Evolutionary conservation across 2,113 vertebrate genomes (phyloP).

Genomic region (Cyanistes caeruleus): DNA sequence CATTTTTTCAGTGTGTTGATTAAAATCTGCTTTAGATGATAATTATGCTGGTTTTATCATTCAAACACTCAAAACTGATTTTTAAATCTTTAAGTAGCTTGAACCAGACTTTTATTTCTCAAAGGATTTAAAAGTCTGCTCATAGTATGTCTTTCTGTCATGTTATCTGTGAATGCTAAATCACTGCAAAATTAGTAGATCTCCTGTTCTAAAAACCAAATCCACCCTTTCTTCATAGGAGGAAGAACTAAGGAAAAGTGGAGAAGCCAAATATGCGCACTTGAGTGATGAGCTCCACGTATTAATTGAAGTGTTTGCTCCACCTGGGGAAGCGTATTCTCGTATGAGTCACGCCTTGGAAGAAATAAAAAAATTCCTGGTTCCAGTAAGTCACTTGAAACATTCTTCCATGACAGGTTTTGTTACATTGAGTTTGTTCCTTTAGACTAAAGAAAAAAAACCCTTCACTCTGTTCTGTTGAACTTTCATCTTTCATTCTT

Average conservation of each 20-base stretch:
- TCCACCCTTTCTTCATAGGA: constrained; percentile 79
- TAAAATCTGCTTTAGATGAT: constrained; percentile 56
- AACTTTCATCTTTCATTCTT: neutral
- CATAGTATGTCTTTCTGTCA: constrained; percentile 50
- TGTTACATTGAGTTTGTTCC: neutral
- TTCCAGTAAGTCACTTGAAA: constrained; percentile 88
- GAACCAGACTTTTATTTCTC: constrained; percentile 54
- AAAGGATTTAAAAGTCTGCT: constrained; percentile 33
- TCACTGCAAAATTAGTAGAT: constrained; percentile 50
- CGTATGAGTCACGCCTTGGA: constrained; percentile 99
- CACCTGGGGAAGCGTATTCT: constrained; percentile 97
- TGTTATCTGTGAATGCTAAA: constrained; percentile 49
- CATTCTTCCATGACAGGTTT: constrained; percentile 2
- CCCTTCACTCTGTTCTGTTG: neutral
- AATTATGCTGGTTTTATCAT: constrained; percentile 57
- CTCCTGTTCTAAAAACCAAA: constrained; percentile 51
- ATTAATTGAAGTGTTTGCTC: constrained; percentile 99
- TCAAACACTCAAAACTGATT: constrained; percentile 57
- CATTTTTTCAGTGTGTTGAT: constrained; percentile 61
- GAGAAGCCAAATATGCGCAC: constrained; percentile 95
- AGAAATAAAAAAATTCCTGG: constrained; percentile 99
- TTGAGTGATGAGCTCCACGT: constrained; percentile 97
- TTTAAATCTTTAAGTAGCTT: constrained; percentile 60
- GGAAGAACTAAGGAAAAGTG: constrained; percentile 96
- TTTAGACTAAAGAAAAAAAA: neutral